Evolutionary conservation across 2,113 vertebrate species (phyloP).

Genomic region (Pelusios castaneus): DNA sequence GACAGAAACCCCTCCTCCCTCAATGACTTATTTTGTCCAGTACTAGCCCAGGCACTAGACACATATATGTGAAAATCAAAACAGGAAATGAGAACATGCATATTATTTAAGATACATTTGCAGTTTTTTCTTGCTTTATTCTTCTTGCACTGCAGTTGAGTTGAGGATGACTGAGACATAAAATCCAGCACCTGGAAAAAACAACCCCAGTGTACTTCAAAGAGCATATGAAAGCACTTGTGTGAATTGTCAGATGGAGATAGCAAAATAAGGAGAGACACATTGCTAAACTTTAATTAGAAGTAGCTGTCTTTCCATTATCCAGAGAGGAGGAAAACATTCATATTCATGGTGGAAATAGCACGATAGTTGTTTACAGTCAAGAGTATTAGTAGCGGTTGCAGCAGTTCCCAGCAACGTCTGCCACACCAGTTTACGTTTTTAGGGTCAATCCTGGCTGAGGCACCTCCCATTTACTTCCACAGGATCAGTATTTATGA

Average conservation of each 20-base stretch:
- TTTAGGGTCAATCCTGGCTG: background rate
- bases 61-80: background rate
- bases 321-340: background rate
- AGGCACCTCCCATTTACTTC: background rate
- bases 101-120: background rate
- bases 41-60: accelerated
- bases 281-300: background rate
- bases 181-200: background rate
- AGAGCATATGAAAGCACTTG: background rate
- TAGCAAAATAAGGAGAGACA: background rate
- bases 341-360: background rate
- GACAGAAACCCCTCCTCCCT: background rate
- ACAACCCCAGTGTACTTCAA: background rate
- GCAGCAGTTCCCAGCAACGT: background rate
- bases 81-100: accelerated
- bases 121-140: background rate
- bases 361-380: background rate
- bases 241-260: background rate
- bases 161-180: background rate
- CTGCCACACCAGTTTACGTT: background rate
- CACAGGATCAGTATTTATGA: background rate
- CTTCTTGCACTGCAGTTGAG: accelerated
- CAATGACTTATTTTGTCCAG: background rate
- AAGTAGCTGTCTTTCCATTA: background rate
- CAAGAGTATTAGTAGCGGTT: background rate